Base-by-base conservation (phyloP, 92 coral and sea anemone species). In the Zoanthus gigantus region DNA sequence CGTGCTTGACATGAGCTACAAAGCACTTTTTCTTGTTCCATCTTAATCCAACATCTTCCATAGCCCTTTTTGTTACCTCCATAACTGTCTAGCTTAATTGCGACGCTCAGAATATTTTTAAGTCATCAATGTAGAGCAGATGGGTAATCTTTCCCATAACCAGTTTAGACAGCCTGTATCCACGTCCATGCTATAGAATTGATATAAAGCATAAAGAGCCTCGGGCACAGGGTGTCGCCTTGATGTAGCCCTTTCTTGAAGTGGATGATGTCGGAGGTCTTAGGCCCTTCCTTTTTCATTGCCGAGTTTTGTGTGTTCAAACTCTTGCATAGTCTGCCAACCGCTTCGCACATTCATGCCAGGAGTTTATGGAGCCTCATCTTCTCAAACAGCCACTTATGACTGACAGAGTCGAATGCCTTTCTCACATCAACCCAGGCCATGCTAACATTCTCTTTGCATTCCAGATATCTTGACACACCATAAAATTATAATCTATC, bases 21-120 rank as follows among this genome's bases (percentile, higher is more conserved):
- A 31, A 66, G 71, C 71, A 66, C 10, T 66, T 60, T 5, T 60
- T 66, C 34, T 66, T 66, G 71, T 66, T 66, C 71, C 71, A 66
- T 10, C 17, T 31, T 66, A 66, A 4, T n/a, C 71, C 71, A 66
- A 18, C 71, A 66, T 66, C 34, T 66, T 18, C 72, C 72, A 18
- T 18, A 32, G 72, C 72, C 10, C 34, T 18, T 66, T 66, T 66
- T 8, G 34, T 66, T 66, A 32, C 72, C 72, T 66, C n/a, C 72
- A 12, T 13, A n/a, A 57, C 9, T 18, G 30, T 66, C 72, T 66
- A 18, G 32, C 32, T 66, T 66, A 9, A 66, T 32, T 66, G 30
- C n/a, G 72, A 66, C 2, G 72, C 72, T 28, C 8, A 7, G 72
- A 18, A 66, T 8, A 18, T 18, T 66, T n/a, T 28, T 10, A 66